Base-by-base conservation (phyloP, 2,888 invertebrate species). In the Dione vanillae region DNA sequence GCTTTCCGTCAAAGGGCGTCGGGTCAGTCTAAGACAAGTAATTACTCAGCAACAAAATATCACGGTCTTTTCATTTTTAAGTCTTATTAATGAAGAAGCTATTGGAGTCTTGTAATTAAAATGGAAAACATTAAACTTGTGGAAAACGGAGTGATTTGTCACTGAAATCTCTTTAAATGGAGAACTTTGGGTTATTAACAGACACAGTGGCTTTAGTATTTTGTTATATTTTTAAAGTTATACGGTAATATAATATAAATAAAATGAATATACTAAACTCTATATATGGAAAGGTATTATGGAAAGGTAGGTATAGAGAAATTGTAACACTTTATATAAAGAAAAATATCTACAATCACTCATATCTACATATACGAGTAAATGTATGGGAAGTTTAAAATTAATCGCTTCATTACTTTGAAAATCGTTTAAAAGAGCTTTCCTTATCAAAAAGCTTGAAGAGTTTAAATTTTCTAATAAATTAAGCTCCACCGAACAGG, bases 391-490 rank as follows among this genome's bases (percentile, higher is more conserved):
- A n/a, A 37, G 9, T 6, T 35, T 16, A 49, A 49, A 64, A 19
- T 64, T 37, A 35, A 49, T 49, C 19, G 37, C 12, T 7, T 20
- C 47, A 49, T 62, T 49, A 62, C 27, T 49, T 49, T 16, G 47
- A 12, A 37, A 47, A 62, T 16, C 49, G 9, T 61, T 43, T 27
- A 35, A 45, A 61, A 43, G n/a, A 61, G 43, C n/a, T 45, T 43
- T 14, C 19, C 61, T 61, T 45, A 43, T 51, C 14, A 51, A 64
- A 61, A 43, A 45, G 10, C 27, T 64, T 27, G 20, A 52, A 61
- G 20, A 65, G 58, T 45, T 40, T 40, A 59, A 61, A 71, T 69
- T 66, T 69, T 69, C 69, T 66, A 66, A 65, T 69, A 69, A 74
- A 74, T 74, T 67, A 67, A 69, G 35, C 64, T 41, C 67, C 65